Evolutionary conservation across 2,113 vertebrate genomes (phyloP), one percentile per base, ranked within the genome.

Genomic region (Pavo muticus): DNA sequence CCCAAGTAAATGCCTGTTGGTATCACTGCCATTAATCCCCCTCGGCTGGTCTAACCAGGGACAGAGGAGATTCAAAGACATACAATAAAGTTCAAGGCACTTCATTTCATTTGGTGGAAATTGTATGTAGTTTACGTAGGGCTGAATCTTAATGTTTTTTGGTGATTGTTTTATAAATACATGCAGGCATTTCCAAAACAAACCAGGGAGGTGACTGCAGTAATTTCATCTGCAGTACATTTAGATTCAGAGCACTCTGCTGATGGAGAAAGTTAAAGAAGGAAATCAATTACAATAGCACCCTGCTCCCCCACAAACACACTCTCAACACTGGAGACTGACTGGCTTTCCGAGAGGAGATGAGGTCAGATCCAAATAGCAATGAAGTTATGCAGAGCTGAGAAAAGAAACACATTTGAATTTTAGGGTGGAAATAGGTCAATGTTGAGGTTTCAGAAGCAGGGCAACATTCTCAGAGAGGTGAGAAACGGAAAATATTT

Each of bases 81-180:
- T 39, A 30, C 5, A 63, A 19, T 9, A 67, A 24, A 61, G 21
- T 69, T 63, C 68, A 48, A 45, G 47, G 68, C 61, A n/a, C 30
- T 12, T 56, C 35, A 32, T 40, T 71, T n/a, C 10, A 25, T 45
- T 42, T 67, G 35, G 67, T 32, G 54, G 45, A 72, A 75, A 35
- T 5, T 0, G 0, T 32, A 4, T 6, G 35, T 57, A 18, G 12
- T 29, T 70, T 44, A 42, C 29, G 40, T 20, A 4, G 3, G 74
- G 84, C 61, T 14, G 20, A 44, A 50, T 54, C 65, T 63, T 71
- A 61, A 42, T 18, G 73, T 25, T 54, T 74, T 64, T 57, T 48
- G 37, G 11, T 11, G 73, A 73, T 48, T 21, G 27, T 30, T 82
- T 35, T 48, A 27, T 78, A 68, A 82, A 44, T 25, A 67, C 30